Conservation (phyloP, 2,797 vertebrate species). For the Malurus leucopterus region DNA sequence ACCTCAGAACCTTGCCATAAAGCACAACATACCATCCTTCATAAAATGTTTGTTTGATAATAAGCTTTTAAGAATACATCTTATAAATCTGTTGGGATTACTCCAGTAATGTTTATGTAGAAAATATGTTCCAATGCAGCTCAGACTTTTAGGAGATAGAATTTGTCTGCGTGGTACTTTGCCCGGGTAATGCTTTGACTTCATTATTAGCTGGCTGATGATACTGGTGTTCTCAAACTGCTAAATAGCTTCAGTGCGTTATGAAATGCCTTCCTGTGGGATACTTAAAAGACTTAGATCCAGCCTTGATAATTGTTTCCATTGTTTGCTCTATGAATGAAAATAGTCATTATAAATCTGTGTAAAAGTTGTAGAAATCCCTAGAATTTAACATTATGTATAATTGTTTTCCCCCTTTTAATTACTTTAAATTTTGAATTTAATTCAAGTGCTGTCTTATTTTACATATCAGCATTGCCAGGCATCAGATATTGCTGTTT, state of each 20-base stretch:
- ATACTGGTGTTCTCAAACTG: background rate
- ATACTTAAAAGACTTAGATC: background rate
- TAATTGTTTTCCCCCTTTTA: background rate
- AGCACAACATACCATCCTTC: background rate
- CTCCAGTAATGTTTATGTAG: background rate
- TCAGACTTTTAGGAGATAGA: background rate
- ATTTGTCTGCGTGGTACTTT: background rate
- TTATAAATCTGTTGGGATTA: background rate
- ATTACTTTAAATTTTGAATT: background rate
- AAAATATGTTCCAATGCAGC: background rate
- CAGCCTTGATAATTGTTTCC: background rate
- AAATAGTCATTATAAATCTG: background rate
- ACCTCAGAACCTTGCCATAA: background rate
- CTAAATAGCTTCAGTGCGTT: constrained; percentile 7
- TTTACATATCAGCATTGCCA: background rate
- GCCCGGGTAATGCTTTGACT: background rate
- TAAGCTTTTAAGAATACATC: background rate
- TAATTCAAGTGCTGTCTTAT: background rate
- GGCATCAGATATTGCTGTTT: background rate
- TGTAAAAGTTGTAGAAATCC: background rate
- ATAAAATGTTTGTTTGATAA: background rate
- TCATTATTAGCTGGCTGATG: constrained; percentile 16
- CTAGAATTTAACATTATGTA: background rate
- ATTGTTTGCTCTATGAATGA: constrained; percentile 10
- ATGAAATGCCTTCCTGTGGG: constrained; percentile 25